Evolutionary conservation across 2,888 invertebrate species (phyloP).

Genomic region (Dilophus febrilis): DNA sequence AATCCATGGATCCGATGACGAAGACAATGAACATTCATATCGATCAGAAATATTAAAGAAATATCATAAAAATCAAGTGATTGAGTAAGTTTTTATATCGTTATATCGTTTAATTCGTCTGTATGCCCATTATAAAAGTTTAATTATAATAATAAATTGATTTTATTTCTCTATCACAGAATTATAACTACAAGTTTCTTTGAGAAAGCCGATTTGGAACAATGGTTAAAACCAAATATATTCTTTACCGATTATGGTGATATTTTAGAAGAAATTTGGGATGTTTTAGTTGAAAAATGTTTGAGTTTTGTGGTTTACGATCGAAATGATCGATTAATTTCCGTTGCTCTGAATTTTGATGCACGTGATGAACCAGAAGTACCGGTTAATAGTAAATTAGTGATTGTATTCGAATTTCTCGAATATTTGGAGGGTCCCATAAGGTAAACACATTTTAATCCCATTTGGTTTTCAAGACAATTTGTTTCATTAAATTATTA

Average conservation of each 20-base stretch:
- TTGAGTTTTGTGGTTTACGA: constrained; percentile 53
- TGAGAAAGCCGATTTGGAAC: constrained; percentile 70
- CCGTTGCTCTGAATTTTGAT: constrained; percentile 65
- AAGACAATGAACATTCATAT: constrained; percentile 23
- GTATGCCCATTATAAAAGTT: too few relatives aligned
- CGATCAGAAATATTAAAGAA: constrained; percentile 27
- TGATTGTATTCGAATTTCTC: constrained; percentile 59
- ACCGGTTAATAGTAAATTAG: constrained; percentile 44
- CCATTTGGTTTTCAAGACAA: too few relatives aligned
- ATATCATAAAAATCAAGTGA: constrained; percentile 46
- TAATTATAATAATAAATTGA: too few relatives aligned
- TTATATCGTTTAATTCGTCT: too few relatives aligned
- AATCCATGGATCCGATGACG: constrained; percentile 20
- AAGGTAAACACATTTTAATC: too few relatives aligned
- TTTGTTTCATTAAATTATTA: too few relatives aligned
- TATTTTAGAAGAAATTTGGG: constrained; percentile 53
- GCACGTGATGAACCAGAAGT: constrained; percentile 63
- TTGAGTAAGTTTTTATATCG: constrained; percentile 58
- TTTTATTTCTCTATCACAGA: constrained; percentile 29
- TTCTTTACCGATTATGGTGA: constrained; percentile 48
- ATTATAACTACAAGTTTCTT: constrained; percentile 75
- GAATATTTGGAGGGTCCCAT: constrained; percentile 61
- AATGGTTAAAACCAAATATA: constrained; percentile 55
- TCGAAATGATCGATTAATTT: constrained; percentile 38
- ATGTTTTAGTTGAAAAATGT: constrained; percentile 45